A percentile compares a stretch with the other conserved stretches of the same genome.
These are phyloP conservation scores for Atta colombica DNA, from an alignment of 1,140 invertebrate genomes.

Conservation along the genomic window DNA sequence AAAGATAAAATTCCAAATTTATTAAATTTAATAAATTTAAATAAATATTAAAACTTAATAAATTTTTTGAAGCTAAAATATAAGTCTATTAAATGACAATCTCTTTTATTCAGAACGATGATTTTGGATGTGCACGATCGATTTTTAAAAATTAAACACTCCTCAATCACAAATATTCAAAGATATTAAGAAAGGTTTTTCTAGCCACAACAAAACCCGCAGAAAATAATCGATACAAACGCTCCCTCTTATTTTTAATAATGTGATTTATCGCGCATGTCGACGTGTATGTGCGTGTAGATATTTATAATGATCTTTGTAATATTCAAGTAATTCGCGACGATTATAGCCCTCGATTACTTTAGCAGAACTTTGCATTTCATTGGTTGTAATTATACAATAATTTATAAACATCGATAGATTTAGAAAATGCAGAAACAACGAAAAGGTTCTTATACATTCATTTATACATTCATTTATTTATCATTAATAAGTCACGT, in stretches of 20 bases:
- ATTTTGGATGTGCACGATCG: not conserved
- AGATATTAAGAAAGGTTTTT: constrained; percentile 21
- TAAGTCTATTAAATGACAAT: not conserved
- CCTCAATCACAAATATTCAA: constrained; percentile 9
- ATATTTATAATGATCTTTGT: constrained; percentile 56
- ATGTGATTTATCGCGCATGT: constrained; percentile 53
- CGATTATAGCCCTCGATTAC: constrained; percentile 31
- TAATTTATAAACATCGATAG: not conserved
- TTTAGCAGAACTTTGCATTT: not conserved
- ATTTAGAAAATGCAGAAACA: constrained; percentile 29
- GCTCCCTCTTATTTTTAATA: constrained; percentile 58
- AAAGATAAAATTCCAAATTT: not conserved
- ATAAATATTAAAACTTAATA: not conserved
- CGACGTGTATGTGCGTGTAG: constrained; percentile 32
- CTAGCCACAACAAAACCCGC: not conserved
- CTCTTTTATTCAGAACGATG: not conserved
- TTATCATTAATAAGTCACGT: not conserved
- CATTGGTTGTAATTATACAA: constrained; percentile 30
- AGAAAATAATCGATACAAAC: constrained; percentile 38
- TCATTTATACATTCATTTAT: not conserved
- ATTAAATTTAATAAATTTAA: constrained; percentile 7
- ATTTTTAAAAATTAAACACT: not conserved
- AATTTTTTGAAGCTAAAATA: not conserved
- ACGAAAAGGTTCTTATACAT: not conserved
- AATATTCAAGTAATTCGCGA: constrained; percentile 13